Evolutionary conservation across 1,140 invertebrate species (phyloP), one percentile per base, ranked within the genome.

Genomic region (Trichogramma pretiosum): DNA sequence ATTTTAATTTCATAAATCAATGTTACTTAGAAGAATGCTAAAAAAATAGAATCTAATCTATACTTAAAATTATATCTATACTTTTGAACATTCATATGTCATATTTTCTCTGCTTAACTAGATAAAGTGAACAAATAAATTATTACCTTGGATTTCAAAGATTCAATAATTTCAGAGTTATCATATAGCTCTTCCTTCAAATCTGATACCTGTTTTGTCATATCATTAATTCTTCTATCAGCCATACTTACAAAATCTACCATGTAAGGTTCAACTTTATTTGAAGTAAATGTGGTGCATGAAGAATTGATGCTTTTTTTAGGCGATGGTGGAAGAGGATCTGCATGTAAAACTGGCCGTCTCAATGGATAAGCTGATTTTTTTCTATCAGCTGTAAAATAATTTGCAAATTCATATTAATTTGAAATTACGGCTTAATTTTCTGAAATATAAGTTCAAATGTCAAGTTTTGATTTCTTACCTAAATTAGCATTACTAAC

Each of bases 141-240:
- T 54, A 23, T n/a, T 68, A 74, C 73, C 70, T 75, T 67, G 56
- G 58, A 62, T 50, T 70, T 68, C 36, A 74, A 51, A 19, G 53
- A 59, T 45, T 69, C 58, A 55, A 67, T 61, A 26, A 63, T 62
- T 48, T 74, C 70, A 26, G 54, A 62, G 37, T 72, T 66, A 32
- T 69, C 28, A 44, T 64, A 64, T 16, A 72, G 53, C 44, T 76
- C 69, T 16, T 64, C 64, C 58, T 69, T 74, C 39, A 77, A 56
- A 57, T 70, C 69, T n/a, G 55, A 65, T 57, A 75, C 60, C 58
- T 77, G 73, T 42, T 67, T 64, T 48, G 52, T 73, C 21, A 77
- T 58, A 49, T 62, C 66, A 43, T 59, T 63, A 37, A 74, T 72
- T 62, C 65, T 74, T 37, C 71, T 64, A 55, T 75, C 73, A 1